Conservation (phyloP, 2,888 invertebrate species). For the Caenorhabditis sp. region DNA sequence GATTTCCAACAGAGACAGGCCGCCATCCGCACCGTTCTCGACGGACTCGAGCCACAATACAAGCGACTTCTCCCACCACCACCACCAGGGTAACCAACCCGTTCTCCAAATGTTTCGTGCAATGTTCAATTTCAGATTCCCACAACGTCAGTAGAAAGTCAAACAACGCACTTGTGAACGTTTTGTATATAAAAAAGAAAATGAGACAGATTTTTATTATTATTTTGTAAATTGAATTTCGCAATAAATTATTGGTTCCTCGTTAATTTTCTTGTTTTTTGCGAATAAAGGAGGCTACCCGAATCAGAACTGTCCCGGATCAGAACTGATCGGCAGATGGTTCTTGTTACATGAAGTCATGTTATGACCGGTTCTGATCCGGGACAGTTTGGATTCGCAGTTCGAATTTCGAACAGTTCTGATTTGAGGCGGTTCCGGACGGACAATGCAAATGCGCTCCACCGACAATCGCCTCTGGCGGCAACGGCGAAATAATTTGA, state of each 20-base stretch:
- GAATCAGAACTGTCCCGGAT: not conserved
- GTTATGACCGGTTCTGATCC: too few species aligned
- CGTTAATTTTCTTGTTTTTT: not conserved
- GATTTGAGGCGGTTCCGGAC: too few species aligned
- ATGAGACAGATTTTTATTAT: not conserved
- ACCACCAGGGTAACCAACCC: conserved; percentile 52
- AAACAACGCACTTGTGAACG: not conserved
- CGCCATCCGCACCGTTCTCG: conserved; percentile 61
- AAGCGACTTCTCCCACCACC: conserved; percentile 55
- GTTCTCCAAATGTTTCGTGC: too few species aligned
- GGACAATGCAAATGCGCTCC: conserved; percentile 7
- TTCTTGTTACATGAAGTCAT: too few species aligned
- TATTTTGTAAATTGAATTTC: not conserved
- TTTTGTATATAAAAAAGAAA: not conserved
- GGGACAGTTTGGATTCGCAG: too few species aligned
- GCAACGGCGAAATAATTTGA: not conserved
- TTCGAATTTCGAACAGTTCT: too few species aligned
- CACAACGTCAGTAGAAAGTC: conserved; percentile 18
- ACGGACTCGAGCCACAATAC: conserved; percentile 59
- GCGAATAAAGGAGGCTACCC: too few species aligned
- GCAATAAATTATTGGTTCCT: not conserved
- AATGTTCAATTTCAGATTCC: conserved; percentile 48
- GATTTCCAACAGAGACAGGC: conserved; percentile 67
- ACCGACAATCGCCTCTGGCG: not conserved
- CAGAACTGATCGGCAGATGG: too few species aligned